phyloP scores from a whole-genome alignment of 2,797 vertebrate species.

The Coregonus ussuriensis region DNA sequence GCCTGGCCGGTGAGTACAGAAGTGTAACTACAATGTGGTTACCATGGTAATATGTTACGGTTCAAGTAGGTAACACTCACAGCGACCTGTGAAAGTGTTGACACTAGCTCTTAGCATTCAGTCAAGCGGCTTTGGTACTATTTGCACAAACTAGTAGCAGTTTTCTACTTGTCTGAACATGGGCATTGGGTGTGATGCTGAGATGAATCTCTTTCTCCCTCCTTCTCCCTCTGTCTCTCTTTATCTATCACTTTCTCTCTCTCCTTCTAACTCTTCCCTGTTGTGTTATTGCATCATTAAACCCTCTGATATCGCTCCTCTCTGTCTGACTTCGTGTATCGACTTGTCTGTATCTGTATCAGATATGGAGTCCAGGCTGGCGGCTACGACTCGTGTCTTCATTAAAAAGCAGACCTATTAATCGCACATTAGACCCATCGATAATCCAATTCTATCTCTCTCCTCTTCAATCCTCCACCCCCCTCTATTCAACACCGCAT shows the following conservation, averaged over 20 bases:
- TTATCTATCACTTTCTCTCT: background rate
- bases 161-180: conserved; percentile 6
- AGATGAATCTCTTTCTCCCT: background rate
- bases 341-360: conserved; percentile 23
- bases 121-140: no score
- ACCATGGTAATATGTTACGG: conserved; percentile 67
- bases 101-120: background rate
- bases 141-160: no score
- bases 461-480: background rate
- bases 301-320: background rate
- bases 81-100: conserved; percentile 40
- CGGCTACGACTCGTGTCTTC: conserved; percentile 24
- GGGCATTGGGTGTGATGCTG: no score
- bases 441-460: conserved; percentile 32
- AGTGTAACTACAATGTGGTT: conserved; percentile 60
- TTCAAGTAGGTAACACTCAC: conserved; percentile 53
- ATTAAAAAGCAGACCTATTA: conserved; percentile 52
- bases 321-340: conserved; percentile 27
- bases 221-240: background rate
- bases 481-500: background rate
- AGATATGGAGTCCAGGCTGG: conserved; percentile 8
- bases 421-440: conserved; percentile 39
- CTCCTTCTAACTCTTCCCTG: conserved; percentile 6
- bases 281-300: background rate
- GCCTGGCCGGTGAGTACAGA: conserved; percentile 82